phyloP scores from a whole-genome alignment of 2,888 invertebrate genomes.

The Cosmopolites sordidus region DNA sequence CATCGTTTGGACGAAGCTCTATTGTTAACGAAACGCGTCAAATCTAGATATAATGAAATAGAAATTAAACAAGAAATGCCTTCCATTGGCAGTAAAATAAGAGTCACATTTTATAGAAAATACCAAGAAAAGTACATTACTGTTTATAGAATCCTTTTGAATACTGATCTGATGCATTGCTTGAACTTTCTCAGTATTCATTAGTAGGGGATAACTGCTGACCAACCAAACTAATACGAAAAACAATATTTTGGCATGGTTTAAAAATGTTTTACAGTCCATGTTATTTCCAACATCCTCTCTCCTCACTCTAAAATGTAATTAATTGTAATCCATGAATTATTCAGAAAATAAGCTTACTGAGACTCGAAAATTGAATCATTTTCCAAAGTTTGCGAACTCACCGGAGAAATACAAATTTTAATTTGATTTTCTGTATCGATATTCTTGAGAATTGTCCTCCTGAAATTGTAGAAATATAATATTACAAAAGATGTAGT shows the following conservation, averaged over 20 bases:
- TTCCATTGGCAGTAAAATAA: too few species aligned
- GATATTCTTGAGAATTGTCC: neutral
- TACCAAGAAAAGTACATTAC: constrained; percentile 24
- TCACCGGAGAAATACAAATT: neutral
- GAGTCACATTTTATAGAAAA: too few species aligned
- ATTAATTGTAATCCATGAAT: neutral
- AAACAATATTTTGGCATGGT: constrained; percentile 52
- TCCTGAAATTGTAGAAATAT: constrained; percentile 2
- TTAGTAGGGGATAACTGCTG: constrained; percentile 65
- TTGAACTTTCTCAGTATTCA: constrained; percentile 63
- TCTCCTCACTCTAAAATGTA: neutral
- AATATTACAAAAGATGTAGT: too few species aligned
- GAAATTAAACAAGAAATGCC: too few species aligned
- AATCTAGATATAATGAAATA: too few species aligned
- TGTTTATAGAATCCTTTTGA: constrained; percentile 50
- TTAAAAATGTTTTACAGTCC: constrained; percentile 20
- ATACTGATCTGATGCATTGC: constrained; percentile 61
- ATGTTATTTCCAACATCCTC: constrained; percentile 3
- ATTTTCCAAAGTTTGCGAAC: neutral
- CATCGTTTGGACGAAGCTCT: too few species aligned
- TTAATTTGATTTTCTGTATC: constrained; percentile 3
- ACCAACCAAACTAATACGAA: constrained; percentile 62
- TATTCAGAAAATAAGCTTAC: constrained; percentile 3
- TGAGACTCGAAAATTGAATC: constrained; percentile 8
- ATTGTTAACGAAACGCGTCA: too few species aligned